Evolutionary conservation across 2,888 invertebrate species (phyloP).

Genomic region (Drosophila fungiperda): DNA sequence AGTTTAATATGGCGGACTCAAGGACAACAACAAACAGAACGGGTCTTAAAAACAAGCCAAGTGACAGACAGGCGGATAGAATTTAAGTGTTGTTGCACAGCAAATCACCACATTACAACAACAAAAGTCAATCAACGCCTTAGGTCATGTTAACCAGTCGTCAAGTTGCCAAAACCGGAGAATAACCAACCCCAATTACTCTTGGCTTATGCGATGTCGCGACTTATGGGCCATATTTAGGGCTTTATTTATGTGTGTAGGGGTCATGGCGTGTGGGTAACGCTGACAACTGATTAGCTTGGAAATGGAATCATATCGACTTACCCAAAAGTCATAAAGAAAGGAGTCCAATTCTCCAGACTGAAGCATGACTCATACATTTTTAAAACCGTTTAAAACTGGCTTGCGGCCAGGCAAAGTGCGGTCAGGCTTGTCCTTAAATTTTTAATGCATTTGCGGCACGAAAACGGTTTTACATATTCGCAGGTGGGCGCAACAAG

Average conservation of each 20-base stretch:
- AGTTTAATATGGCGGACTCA: slow-evolving; percentile 42
- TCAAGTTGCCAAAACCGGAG: slow-evolving; percentile 30
- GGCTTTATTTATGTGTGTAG: slow-evolving; percentile 64
- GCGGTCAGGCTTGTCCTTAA: slow-evolving; percentile 26
- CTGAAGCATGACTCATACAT: slow-evolving; percentile 62
- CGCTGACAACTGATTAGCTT: not conserved
- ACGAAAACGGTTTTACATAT: slow-evolving; percentile 60
- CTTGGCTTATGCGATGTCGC: slow-evolving; percentile 72
- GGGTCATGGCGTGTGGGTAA: not conserved
- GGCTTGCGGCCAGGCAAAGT: slow-evolving; percentile 1
- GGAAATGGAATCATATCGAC: slow-evolving; percentile 7
- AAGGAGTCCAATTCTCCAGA: slow-evolving; percentile 32
- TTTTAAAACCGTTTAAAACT: slow-evolving; percentile 42
- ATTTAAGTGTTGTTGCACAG: slow-evolving; percentile 55
- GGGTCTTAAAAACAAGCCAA: slow-evolving; percentile 32
- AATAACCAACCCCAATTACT: slow-evolving; percentile 19
- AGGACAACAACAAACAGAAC: slow-evolving; percentile 56
- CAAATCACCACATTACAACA: slow-evolving; percentile 48
- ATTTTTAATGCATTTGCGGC: slow-evolving; percentile 71
- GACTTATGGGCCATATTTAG: slow-evolving; percentile 71
- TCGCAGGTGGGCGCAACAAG: slow-evolving; percentile 58
- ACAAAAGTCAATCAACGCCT: slow-evolving; percentile 17
- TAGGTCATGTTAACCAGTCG: slow-evolving; percentile 10
- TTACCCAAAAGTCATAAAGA: not conserved
- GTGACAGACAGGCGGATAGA: slow-evolving; percentile 17